Evolutionary conservation across 1,140 invertebrate species (phyloP), one percentile per base, ranked within the genome.

Genomic region (Hyphantria cunea): DNA sequence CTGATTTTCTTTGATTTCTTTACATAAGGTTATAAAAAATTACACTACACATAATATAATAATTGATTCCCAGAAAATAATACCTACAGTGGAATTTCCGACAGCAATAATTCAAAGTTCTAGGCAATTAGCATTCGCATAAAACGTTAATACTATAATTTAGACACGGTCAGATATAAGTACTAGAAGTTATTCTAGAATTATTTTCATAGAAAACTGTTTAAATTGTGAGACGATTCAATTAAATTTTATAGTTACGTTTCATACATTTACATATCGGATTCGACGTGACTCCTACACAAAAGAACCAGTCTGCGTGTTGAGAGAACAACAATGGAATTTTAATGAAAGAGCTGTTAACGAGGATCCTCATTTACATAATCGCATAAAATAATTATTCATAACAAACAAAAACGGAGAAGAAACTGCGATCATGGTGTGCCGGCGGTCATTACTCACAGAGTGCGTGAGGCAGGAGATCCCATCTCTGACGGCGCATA

Each of bases 341-440:
- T 81, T 82, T 82, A 86, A 88, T 89, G 82, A 84, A 79, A 31
- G 56, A 65, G 72, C 74, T 75, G 83, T 82, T 82, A 83, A 79
- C 74, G 73, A 78, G 77, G 74, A 77, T 76, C 62, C 71, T 54
- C 71, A 85, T 86, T 80, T 82, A 74, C 82, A 86, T 89, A 89
- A 84, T 85, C 73, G 78, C 76, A 78, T 82, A 76, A 66, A 80
- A 25, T 81, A 74, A 80, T 79, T 86, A 82, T 82, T 82, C 80
- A 81, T 80, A 76, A 69, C 72, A 78, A 80, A 81, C 71, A 70
- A 72, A 78, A 76, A 78, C 71, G 73, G 55, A 54, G 48, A 70
- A 70, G 64, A 74, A 69, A 64, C 58, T 44, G 53, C 53, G 39
- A 64, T 71, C 53, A 58, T 67, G 49, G 56, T 31, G 25, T 59